These are phyloP conservation scores for Limnothrissa miodon DNA, from an alignment of 2,113 vertebrate genomes.

Conservation along the genomic window DNA sequence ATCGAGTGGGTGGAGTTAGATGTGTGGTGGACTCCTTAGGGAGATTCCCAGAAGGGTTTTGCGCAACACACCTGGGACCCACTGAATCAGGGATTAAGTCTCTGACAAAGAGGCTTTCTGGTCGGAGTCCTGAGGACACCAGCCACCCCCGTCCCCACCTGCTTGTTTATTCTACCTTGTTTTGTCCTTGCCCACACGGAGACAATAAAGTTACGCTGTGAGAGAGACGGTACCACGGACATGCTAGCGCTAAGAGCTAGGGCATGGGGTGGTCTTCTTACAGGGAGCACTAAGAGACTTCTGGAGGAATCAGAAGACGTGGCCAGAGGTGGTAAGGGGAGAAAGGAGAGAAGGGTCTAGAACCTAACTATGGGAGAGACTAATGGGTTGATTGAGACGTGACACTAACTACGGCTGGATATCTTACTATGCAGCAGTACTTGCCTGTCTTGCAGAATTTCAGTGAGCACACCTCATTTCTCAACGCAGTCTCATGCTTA, in stretches of 20 bases:
- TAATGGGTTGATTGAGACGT: not conserved
- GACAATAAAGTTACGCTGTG: not conserved
- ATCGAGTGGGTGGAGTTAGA: not conserved
- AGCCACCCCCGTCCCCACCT: not conserved
- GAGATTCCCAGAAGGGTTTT: conserved; percentile 30
- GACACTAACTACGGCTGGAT: not conserved
- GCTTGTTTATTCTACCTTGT: not conserved
- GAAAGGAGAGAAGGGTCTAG: not conserved
- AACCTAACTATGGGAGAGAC: not conserved
- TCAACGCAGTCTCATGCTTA: not conserved
- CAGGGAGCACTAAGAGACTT: not conserved
- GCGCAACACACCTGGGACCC: conserved; percentile 36
- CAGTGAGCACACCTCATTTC: not conserved
- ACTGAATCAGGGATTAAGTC: conserved; percentile 62
- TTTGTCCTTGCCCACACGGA: too few relatives aligned
- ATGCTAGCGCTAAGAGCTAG: not conserved
- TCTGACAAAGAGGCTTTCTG: conserved; percentile 57
- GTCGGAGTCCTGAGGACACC: not conserved
- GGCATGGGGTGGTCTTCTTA: not conserved
- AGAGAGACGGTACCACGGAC: not conserved
- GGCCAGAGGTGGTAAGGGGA: not conserved
- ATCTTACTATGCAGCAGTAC: conserved; percentile 5
- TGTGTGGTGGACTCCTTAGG: not conserved
- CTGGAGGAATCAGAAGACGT: not conserved
- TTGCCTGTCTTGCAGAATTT: conserved; percentile 28